Evolutionary conservation across 2,888 invertebrate species (phyloP), one percentile per base, ranked within the genome.

Genomic region (Molanna angustata): DNA sequence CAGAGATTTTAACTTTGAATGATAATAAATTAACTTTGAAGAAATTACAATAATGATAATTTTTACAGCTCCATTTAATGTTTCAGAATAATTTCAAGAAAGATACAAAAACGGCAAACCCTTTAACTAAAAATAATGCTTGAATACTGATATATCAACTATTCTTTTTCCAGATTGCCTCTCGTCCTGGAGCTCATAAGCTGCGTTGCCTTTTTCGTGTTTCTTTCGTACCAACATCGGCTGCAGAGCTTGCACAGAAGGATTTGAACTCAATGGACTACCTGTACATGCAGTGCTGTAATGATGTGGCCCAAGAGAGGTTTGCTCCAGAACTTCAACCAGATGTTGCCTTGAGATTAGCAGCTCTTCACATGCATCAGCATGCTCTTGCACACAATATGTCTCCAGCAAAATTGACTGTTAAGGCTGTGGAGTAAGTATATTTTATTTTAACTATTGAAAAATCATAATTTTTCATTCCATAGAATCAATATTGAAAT

Each of bases 301-400:
- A 94, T 68, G 95, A 95, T 71, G 93, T 95, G 11, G 88, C 92
- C 1, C 90, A 93, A 66, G 94, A 94, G 65, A 71, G 94, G 55
- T 94, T 93, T 68, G 87, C 93, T 0, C 91, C 92, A 0, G 94
- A 95, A 66, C 78, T 95, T 61, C 70, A 71, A 59, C 90, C 92
- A 35, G 94, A 95, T 62, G 86, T 89, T 16, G 92, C 93, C 17
- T 69, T 95, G 56, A 79, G 93, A 44, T 72, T 95, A 62, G 92
- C 94, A 0, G 93, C 94, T 0, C 73, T 95, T 48, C 94, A 95
- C 64, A 90, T 94, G 71, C 92, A 93, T 65, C 94, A 94, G 65
- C 92, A 94, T 66, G 89, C 90, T 11, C 70, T 90, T 62, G 86
- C 88, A 43, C 90, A 90, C 66, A 90, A 89, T 66, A 79, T 90